Conservation (phyloP, 2,797 vertebrate species). For the Clarias pachynema region DNA sequence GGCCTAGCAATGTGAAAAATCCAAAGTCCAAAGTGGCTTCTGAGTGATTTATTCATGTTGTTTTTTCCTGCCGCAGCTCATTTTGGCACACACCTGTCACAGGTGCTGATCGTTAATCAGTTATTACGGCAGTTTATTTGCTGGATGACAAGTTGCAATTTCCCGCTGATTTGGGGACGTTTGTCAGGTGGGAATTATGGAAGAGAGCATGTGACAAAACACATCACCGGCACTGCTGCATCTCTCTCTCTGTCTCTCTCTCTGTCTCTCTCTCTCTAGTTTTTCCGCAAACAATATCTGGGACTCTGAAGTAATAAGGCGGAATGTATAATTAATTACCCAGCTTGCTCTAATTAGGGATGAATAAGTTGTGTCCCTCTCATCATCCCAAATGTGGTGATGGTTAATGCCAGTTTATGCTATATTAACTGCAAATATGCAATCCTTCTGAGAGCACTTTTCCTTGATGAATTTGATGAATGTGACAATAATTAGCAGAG, state of each 20-base stretch:
- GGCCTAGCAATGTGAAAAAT: background rate
- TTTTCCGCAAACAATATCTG: constrained; percentile 95
- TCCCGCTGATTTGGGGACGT: constrained; percentile 89
- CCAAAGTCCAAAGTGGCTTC: constrained; percentile 64
- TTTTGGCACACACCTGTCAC: constrained; percentile 92
- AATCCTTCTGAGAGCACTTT: constrained; percentile 96
- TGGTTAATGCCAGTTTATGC: constrained; percentile 98
- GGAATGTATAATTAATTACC: constrained; percentile 99
- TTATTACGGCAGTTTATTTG: constrained; percentile 97
- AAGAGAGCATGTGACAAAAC: constrained; percentile 96
- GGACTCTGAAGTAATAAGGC: constrained; percentile 97
- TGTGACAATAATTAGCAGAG: constrained; percentile 99
- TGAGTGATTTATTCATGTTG: constrained; percentile 66
- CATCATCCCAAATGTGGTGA: constrained; percentile 92
- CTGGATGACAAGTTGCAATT: constrained; percentile 99
- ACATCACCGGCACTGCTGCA: constrained; percentile 84
- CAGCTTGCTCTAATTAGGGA: constrained; percentile 99
- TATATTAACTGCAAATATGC: constrained; percentile 98
- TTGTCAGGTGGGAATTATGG: constrained; percentile 99
- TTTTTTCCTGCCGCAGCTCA: constrained; percentile 77
- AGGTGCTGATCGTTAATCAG: constrained; percentile 99
- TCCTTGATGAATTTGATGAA: constrained; percentile 99
- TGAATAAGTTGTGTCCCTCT: constrained; percentile 98
- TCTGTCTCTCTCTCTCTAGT: constrained; percentile 60
- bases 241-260: constrained; percentile 65